Evolutionary conservation across 2,888 invertebrate species (phyloP), one percentile per base, ranked within the genome.

Genomic region (Mesorhabditis spiculigera): DNA sequence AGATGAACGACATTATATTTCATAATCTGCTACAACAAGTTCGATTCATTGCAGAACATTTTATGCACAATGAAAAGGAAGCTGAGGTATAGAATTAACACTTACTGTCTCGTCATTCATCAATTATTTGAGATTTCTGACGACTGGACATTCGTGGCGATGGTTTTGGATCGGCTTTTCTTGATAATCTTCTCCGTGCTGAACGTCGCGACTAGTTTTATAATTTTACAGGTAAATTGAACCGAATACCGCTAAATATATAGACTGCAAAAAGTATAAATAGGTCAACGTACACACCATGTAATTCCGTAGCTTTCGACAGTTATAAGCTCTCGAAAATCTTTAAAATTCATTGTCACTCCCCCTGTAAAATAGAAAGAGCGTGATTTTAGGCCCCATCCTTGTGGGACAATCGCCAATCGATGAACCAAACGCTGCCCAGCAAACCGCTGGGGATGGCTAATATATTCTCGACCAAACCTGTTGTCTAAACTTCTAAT

Each of bases 91-190:
- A 50, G 58, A 65, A 42, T 13, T 63, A 63, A 16, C 2, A 3
- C 2, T 13, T 16, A 63, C 41, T 2, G 58, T 8, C 58, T 50
- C 8, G 8, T 1, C 63, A 63, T 63, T n/a, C 8, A 2, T 13
- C 8, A 1, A 63, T 5, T 85, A 1, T 28, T 72, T 42, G 67
- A 84, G 83, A 79, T 85, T 13, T 81, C 82, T 8, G 82, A 85
- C 67, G 85, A 85, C 63, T 85, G 85, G 85, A 79, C 78, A 0
- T 85, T 83, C 73, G 85, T 86, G 5, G 85, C 85, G 16, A 86
- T 84, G 83, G 85, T 85, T 5, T 66, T 85, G 42, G 85, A 85
- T 71, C 67, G 85, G 4, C 75, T 85, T n/a, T n/a, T 85, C 68
- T 76, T 85, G 6, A 79, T 84, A 43, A 85, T 85, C 8, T 85